Percentiles rank a stretch among this genome's conserved stretches.
phyloP scores from a whole-genome alignment of 2,797 vertebrate species.

The Mormyrus proboscirostris region DNA sequence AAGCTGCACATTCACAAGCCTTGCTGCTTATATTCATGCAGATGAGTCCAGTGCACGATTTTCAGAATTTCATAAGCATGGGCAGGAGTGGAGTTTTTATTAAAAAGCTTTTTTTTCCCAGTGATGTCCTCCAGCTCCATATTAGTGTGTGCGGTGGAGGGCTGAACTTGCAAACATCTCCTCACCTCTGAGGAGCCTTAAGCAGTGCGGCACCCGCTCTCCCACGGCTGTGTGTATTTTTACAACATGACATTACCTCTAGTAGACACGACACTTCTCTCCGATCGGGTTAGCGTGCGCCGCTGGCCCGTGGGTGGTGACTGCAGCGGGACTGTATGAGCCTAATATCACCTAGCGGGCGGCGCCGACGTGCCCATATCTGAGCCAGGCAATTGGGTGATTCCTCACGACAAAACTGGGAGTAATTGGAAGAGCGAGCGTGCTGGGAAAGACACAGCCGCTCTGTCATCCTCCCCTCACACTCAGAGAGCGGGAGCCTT shows the following conservation, averaged over 20 bases:
- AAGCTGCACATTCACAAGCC: neutral
- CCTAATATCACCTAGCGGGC: slow-evolving; percentile 17
- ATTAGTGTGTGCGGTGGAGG: neutral
- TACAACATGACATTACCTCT: slow-evolving; percentile 22
- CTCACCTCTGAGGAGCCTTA: neutral
- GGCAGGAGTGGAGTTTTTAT: neutral
- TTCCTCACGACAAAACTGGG: neutral
- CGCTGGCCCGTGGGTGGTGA: slow-evolving; percentile 16
- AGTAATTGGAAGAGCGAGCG: neutral
- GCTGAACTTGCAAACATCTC: neutral
- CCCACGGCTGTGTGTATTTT: slow-evolving; percentile 25
- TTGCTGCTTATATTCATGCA: neutral
- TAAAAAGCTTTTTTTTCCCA: neutral
- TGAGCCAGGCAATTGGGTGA: neutral
- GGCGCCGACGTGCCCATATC: neutral
- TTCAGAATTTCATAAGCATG: neutral
- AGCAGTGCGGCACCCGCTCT: neutral
- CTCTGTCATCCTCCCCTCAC: neutral
- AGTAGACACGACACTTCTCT: slow-evolving; percentile 18
- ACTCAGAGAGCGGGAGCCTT: neutral
- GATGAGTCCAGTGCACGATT: neutral
- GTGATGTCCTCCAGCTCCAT: neutral
- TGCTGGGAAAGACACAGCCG: neutral
- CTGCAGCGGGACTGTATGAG: slow-evolving; percentile 1
- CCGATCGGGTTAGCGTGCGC: neutral